Base-by-base conservation (phyloP, 2,888 invertebrate species). In the Drosophila stalkeri region DNA sequence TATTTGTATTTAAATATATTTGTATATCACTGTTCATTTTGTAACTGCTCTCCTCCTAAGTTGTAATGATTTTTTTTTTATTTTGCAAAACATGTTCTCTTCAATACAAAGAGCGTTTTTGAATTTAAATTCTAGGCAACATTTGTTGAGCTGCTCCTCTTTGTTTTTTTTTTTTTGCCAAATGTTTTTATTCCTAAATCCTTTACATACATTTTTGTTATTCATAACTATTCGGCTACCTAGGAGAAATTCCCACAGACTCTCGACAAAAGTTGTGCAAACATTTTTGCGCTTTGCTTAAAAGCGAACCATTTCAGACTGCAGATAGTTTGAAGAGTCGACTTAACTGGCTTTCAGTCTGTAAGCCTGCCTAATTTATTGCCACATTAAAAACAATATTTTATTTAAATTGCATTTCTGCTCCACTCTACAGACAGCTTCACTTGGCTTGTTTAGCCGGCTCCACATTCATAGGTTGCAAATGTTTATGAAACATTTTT, bases 401-500 rank as follows among this genome's bases (percentile, higher is more conserved):
- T 55, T 54, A 68, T 64, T 63, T 33, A 27, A 59, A 72, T 54
- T 57, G 63, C 60, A 62, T 43, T 39, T 47, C 20, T 46, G 44
- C 56, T 59, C 67, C 56, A 27, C 27, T 27, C 27, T 27, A 27
- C 4, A 27, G 27, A 27, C 27, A 27, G 27, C 27, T 27, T 3
- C 27, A 27, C 5, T 27, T 61, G 61, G 46, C 23, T 46, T 23
- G 46, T 5, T 46, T 46, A n/a, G 47, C 27, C 27, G 27, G 49
- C 56, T 60, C 68, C 62, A 88, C 68, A 72, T 74, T 83, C 83
- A 82, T 72, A 37, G 49, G 46, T 37, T 37, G 52, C 47, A 74
- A 86, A 86, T 82, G 70, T 73, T 80, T 84, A 84, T 89, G 86
- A 83, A 77, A 75, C 72, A 75, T 70, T 62, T 70, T 68, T 52